Evolutionary conservation across 2,797 vertebrate species (phyloP).

Genomic region (Enteromius paludinosus): DNA sequence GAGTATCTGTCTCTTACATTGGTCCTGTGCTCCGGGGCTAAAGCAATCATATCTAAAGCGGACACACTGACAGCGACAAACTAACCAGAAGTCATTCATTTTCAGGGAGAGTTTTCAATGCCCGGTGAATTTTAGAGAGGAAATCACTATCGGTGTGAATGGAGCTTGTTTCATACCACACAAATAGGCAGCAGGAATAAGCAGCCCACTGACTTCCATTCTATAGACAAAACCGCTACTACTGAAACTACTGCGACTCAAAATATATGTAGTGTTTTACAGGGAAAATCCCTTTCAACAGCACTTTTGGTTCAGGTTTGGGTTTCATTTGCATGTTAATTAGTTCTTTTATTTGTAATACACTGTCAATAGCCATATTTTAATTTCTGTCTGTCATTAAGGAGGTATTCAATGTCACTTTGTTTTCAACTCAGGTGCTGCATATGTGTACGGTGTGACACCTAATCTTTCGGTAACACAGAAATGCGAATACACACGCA

Average conservation of each 20-base stretch:
- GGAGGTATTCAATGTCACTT: not conserved
- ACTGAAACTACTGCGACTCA: not conserved
- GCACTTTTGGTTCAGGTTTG: not conserved
- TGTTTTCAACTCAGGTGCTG: not conserved
- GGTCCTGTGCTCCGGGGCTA: conserved; percentile 19
- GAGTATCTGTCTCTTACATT: conserved; percentile 20
- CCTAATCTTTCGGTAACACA: conserved; percentile 38
- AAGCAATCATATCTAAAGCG: conserved; percentile 28
- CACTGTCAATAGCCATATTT: not conserved
- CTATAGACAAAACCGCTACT: not conserved
- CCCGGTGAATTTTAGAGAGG: not conserved
- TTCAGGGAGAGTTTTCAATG: not conserved
- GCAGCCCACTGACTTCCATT: not conserved
- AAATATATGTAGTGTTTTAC: not conserved
- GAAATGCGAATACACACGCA: conserved; percentile 70
- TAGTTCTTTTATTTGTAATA: not conserved
- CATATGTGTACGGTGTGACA: not conserved
- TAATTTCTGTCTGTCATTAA: not conserved
- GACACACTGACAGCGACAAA: not conserved
- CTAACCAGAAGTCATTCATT: not conserved
- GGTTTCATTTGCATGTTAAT: not conserved
- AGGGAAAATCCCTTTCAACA: not conserved
- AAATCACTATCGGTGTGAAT: not conserved
- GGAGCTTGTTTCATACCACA: not conserved
- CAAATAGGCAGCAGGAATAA: not conserved